These are phyloP conservation scores for Luidia sarsii DNA, from an alignment of 53 echinoderm and acorn worm genomes.

Conservation along the genomic window DNA sequence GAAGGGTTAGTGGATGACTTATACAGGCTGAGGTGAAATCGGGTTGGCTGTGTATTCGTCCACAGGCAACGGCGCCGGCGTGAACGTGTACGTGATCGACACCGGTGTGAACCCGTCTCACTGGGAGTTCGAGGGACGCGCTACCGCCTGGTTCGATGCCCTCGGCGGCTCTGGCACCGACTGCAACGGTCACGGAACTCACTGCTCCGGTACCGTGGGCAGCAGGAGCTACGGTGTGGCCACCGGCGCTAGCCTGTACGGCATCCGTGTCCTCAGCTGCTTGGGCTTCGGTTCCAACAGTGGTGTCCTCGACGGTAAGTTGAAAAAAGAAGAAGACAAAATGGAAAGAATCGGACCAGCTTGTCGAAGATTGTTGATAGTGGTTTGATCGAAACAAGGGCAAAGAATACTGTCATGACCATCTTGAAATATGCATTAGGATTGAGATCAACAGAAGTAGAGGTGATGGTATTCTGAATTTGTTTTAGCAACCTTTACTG, in stretches of 20 bases:
- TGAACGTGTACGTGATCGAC: conserved; percentile 86
- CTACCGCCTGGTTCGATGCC: conserved; percentile 63
- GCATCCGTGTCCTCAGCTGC: conserved; percentile 72
- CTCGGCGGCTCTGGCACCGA: conserved; percentile 60
- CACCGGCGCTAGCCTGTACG: conserved; percentile 54
- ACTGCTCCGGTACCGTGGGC: conserved; percentile 75
- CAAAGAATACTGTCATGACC: no score
- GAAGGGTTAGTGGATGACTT: no score
- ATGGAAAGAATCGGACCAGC: no score
- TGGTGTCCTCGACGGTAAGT: conserved; percentile 69
- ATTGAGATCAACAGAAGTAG: no score
- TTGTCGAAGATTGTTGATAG: no score
- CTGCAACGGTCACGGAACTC: conserved; percentile 82
- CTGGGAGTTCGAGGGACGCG: conserved; percentile 69
- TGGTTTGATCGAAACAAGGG: no score
- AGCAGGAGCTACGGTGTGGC: conserved; percentile 69
- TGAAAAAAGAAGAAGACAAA: not conserved
- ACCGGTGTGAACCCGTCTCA: conserved; percentile 83
- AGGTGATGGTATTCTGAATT: no score
- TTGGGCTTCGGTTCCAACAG: conserved; percentile 70
- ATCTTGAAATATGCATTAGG: no score
- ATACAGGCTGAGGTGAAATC: not conserved
- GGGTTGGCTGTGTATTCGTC: not conserved
- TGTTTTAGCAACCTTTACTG: no score
- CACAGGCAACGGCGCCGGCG: conserved; percentile 66